A percentile compares a stretch with the other conserved stretches of the same genome.
Evolutionary conservation across 2,888 invertebrate genomes (phyloP).

Genomic region (Lathronympha strigana): DNA sequence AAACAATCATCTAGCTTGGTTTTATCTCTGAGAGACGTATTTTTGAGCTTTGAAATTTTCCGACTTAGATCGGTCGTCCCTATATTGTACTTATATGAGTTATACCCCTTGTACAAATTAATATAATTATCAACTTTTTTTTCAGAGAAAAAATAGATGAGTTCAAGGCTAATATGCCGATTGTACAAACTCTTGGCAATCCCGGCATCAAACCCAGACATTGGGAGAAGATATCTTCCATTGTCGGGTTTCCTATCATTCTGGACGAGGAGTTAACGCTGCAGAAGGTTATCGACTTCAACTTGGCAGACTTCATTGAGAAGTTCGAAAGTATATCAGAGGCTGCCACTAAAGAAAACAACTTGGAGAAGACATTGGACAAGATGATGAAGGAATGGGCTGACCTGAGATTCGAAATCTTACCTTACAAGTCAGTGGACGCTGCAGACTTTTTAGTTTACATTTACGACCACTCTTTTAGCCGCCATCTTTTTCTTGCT

Average conservation of each 20-base stretch:
- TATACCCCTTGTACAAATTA: too few species aligned
- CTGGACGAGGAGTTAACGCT: constrained; percentile 93
- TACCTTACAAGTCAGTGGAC: constrained; percentile 86
- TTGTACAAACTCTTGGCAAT: constrained; percentile 96
- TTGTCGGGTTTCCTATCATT: constrained; percentile 96
- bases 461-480: too few species aligned
- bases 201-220: constrained; percentile 96
- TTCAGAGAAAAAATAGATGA: constrained; percentile 90
- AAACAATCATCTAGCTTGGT: too few species aligned
- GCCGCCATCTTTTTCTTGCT: too few species aligned
- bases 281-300: constrained; percentile 94
- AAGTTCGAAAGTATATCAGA: constrained; percentile 97
- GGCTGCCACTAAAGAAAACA: constrained; percentile 97
- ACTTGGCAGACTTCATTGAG: constrained; percentile 93
- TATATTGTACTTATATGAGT: too few species aligned
- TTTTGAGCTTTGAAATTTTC: too few species aligned
- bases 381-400: constrained; percentile 98
- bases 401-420: constrained; percentile 89
- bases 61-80: too few species aligned
- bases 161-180: constrained; percentile 93
- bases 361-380: constrained; percentile 93
- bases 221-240: constrained; percentile 97
- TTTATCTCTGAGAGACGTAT: too few species aligned
- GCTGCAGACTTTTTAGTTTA: too few species aligned
- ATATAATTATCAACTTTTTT: background rate